phyloP scores from a whole-genome alignment of 2,113 vertebrate genomes.

The Serinus canaria region DNA sequence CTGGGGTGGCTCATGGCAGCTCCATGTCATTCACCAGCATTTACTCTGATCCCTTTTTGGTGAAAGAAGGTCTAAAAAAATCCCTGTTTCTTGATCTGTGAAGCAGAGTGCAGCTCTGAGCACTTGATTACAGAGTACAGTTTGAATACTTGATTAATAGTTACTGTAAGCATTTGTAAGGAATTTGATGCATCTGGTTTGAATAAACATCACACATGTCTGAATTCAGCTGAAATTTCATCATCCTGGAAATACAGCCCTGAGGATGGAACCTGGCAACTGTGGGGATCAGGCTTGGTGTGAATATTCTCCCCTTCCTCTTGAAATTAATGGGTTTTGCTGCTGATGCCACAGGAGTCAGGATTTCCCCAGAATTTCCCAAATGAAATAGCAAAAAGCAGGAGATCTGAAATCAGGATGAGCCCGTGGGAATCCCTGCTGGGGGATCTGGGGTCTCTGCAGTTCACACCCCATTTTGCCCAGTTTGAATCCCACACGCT shows the following conservation, averaged over 20 bases:
- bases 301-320: background rate
- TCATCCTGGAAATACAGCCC: background rate
- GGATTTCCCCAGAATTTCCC: background rate
- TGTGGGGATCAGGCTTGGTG: background rate
- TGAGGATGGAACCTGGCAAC: background rate
- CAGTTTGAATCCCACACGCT: background rate
- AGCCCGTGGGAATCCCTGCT: background rate
- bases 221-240: slow-evolving; percentile 3
- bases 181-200: slow-evolving; percentile 27
- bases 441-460: background rate
- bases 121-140: background rate
- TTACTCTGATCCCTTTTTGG: background rate
- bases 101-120: background rate
- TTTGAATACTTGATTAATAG: background rate
- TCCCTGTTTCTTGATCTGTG: background rate
- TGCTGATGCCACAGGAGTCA: background rate
- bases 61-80: background rate
- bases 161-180: slow-evolving; percentile 1
- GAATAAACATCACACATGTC: background rate
- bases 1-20: background rate
- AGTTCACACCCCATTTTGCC: background rate
- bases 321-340: background rate
- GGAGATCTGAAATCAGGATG: background rate
- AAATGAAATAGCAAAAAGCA: background rate
- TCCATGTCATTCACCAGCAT: background rate